Base-by-base conservation (phyloP, 2,797 vertebrate species). In the Gastrophryne carolinensis region DNA sequence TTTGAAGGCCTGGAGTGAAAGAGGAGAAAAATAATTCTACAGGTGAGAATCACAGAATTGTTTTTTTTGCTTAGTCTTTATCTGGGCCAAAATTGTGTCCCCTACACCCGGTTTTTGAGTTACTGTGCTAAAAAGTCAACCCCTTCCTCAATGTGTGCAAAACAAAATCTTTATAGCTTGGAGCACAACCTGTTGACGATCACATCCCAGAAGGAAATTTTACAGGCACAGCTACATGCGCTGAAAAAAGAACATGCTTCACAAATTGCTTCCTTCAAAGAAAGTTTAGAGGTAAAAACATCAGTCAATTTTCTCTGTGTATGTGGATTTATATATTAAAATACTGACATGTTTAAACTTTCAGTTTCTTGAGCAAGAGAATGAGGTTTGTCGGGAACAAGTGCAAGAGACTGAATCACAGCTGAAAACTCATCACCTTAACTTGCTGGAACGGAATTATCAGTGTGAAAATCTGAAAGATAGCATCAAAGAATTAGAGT, bases 331-430 rank as follows among this genome's bases (percentile, higher is more conserved):
- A n/a, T n/a, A n/a, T n/a, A n/a, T n/a, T n/a, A n/a, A n/a, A n/a
- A n/a, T n/a, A n/a, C n/a, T n/a, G n/a, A n/a, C n/a, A n/a, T n/a
- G 13, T 8, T 13, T 11, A 53, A 34, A 35, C 21, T 13, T 27
- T 2, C 4, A 99, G 96, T 99, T 98, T 85, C 82, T 97, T 3
- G 89, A 96, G 75, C 87, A 94, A 80, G 96, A 99, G 84, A 96
- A 93, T 64, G 83, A 85, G 35, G 66, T 95, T 79, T 87, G 84
- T 65, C 90, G 88, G 60, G 87, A 91, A 2, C 96, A 98, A 83
- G 80, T 95, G 72, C 61, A 63, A 10, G 95, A 98, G 83, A 90
- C 90, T 1, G 96, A 98, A 70, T 68, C 50, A 30, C 74, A 85
- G 56, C 79, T 95, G 77, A 89, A 87, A 44, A 84, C 81, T 32